These are phyloP conservation scores for Lycocerus yunnanus DNA, from an alignment of 2,888 invertebrate species.

Conservation along the genomic window DNA sequence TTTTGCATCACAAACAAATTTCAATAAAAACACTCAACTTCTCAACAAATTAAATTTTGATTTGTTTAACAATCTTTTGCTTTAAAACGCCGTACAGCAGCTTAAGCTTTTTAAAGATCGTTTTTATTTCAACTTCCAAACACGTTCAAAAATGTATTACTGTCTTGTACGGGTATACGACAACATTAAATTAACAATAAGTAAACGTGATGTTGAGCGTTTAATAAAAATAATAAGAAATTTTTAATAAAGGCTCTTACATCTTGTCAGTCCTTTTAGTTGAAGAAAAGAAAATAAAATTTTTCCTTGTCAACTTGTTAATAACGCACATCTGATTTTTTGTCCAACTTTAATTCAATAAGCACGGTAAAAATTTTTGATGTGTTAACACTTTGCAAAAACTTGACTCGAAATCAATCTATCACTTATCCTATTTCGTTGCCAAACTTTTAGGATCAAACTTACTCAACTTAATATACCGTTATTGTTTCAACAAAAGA, in stretches of 20 bases:
- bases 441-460: constrained; percentile 12
- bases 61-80: not conserved
- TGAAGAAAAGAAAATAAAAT: not conserved
- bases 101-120: not conserved
- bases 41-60: not conserved
- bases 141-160: constrained; percentile 30
- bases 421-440: constrained; percentile 4
- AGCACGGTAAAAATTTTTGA: not conserved
- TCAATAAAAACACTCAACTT: not conserved
- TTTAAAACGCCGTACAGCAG: not conserved
- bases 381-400: not conserved
- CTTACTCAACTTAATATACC: constrained; percentile 16
- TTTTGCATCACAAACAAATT: not conserved
- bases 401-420: not conserved
- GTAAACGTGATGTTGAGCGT: constrained; percentile 32
- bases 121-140: constrained; percentile 7
- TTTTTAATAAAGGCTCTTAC: constrained; percentile 28
- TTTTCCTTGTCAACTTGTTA: not conserved
- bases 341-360: not conserved
- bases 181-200: constrained; percentile 37
- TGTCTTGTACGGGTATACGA: constrained; percentile 24
- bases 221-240: constrained; percentile 32
- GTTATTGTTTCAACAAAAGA: constrained; percentile 17
- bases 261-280: constrained; percentile 7
- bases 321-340: not conserved